Conservation (phyloP, 1,140 invertebrate species). For the Harlomillsia oculata region DNA sequence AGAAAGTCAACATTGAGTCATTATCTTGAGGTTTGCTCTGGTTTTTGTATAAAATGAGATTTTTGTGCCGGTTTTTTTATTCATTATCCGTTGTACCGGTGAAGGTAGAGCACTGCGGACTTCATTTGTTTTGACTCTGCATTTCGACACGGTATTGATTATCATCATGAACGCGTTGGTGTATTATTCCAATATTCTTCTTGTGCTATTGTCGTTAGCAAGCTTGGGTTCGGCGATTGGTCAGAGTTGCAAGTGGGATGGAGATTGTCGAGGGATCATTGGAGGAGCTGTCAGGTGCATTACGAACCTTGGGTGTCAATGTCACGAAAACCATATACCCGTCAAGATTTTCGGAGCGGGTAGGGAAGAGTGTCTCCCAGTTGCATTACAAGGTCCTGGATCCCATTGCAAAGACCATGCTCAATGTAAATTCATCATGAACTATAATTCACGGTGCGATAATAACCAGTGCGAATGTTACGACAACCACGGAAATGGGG, state of each 20-base stretch:
- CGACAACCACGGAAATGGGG: background rate
- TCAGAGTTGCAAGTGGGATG: background rate
- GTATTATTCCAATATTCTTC: background rate
- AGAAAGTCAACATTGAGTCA: no score
- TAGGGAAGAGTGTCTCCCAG: conserved; percentile 1
- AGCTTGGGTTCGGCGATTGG: background rate
- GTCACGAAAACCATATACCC: background rate
- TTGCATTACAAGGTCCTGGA: background rate
- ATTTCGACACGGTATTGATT: no score
- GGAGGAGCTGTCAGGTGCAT: background rate
- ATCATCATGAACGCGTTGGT: background rate
- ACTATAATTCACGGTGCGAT: background rate
- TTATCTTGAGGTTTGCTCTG: no score
- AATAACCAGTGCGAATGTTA: background rate
- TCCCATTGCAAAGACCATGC: background rate
- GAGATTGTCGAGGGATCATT: background rate
- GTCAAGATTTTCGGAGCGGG: background rate
- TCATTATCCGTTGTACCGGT: background rate
- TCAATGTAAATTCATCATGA: background rate
- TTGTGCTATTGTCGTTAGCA: background rate
- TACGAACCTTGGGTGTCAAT: background rate
- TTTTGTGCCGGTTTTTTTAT: background rate
- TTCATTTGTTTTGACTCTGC: background rate
- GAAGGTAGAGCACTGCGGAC: no score
- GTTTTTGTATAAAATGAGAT: background rate